Base-by-base conservation (phyloP, 1,140 invertebrate genomes). In the Drosophila prosaltans region DNA sequence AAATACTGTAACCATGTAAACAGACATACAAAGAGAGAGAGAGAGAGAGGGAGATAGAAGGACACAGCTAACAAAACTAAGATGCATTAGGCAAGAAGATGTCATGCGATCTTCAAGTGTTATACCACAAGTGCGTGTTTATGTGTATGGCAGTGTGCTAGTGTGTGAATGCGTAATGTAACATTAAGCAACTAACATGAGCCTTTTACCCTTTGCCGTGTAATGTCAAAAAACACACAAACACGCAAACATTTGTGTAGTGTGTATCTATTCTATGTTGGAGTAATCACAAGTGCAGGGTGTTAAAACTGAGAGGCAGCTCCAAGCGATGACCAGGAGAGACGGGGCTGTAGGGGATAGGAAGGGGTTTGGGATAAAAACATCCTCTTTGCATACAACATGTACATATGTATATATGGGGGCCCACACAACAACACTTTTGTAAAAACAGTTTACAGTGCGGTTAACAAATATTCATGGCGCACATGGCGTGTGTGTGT, bases 381-480 rank as follows among this genome's bases (percentile, higher is more conserved):
- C 57, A 39, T 8, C 30, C 57, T 67, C 77, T 76, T 76, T 65
- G 74, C 61, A 78, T 78, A 78, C 74, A 71, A 71, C 74, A 78
- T 77, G 74, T n/a, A 43, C 1, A n/a, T 43, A 43, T 7, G n/a
- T 51, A 51, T 45, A 72, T 24, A 51, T 51, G 8, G 73, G 74
- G 73, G 69, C 9, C 7, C 26, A 41, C 43, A 39, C n/a, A 58
- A 39, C 61, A 77, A 78, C 74, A 78, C 77, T 78, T 78, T 78
- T 78, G 74, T 77, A 77, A 78, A 77, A 68, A 78, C 74, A 72
- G 74, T 79, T 73, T 73, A 59, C 78, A 81, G 69, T 69, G 66
- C 69, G 76, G 80, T 75, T 83, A 83, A 83, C 73, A 83, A 83
- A 83, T 79, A 83, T 83, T 83, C 81, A 80, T 84, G 81, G 78